Percentiles rank a stretch among this genome's conserved stretches.
phyloP scores from a whole-genome alignment of 2,113 vertebrate genomes.

The Tursiops truncatus region DNA sequence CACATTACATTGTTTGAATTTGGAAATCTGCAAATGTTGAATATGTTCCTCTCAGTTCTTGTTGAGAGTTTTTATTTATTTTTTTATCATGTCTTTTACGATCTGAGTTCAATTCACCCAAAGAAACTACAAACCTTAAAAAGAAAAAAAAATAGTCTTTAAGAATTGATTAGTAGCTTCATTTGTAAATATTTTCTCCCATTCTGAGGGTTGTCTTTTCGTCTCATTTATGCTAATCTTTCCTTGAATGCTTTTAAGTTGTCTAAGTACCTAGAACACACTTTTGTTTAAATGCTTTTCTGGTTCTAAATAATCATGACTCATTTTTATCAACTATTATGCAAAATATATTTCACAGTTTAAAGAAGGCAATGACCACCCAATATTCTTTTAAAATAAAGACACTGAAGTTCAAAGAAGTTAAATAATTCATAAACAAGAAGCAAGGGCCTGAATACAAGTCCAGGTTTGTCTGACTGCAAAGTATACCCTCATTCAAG shows the following conservation, averaged over 20 bases:
- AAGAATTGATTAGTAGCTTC: not conserved
- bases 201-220: no score
- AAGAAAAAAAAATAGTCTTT: not conserved
- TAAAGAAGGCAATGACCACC: not conserved
- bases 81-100: not conserved
- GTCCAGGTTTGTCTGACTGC: not conserved
- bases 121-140: not conserved
- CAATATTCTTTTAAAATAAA: not conserved
- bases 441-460: not conserved
- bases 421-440: not conserved
- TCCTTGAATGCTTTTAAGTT: not conserved
- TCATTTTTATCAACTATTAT: constrained; percentile 40
- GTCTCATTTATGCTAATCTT: not conserved
- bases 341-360: not conserved
- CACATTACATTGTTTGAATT: not conserved
- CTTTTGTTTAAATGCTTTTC: not conserved
- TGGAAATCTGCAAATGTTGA: not conserved
- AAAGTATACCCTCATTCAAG: not conserved
- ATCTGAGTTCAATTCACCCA: not conserved
- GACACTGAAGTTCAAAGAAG: not conserved
- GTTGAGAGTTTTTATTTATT: not conserved
- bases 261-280: not conserved
- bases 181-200: no score
- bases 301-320: not conserved
- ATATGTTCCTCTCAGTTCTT: not conserved